These are phyloP conservation scores for Megaceryle torquata DNA, from an alignment of 2,113 vertebrate genomes.

Conservation along the genomic window DNA sequence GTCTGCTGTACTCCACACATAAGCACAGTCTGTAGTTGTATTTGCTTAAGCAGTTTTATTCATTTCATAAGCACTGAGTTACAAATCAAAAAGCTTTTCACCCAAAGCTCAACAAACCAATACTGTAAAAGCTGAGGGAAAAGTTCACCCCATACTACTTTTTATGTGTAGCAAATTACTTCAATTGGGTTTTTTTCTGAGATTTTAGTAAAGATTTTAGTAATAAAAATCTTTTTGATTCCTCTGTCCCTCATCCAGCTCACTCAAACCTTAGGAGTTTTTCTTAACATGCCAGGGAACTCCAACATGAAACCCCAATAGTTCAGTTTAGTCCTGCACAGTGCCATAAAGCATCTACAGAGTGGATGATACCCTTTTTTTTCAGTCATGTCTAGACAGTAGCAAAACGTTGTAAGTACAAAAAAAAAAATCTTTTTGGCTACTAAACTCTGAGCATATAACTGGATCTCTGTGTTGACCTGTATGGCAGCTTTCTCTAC, in stretches of 20 bases:
- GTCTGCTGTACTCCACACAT: not conserved
- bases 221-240: not conserved
- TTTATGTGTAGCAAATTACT: not conserved
- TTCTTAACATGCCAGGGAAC: not conserved
- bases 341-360: not conserved
- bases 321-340: not conserved
- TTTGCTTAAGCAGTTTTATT: not conserved
- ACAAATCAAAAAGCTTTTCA: not conserved
- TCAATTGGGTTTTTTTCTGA: not conserved
- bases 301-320: not conserved
- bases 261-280: not conserved
- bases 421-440: not conserved
- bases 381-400: not conserved
- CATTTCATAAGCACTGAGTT: not conserved
- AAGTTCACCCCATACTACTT: not conserved
- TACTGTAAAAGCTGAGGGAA: not conserved
- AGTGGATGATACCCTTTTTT: not conserved
- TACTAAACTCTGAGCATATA: not conserved
- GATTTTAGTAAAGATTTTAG: not conserved
- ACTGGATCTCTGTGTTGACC: conserved; percentile 37
- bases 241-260: not conserved
- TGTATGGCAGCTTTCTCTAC: conserved; percentile 17
- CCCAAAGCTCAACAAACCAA: not conserved
- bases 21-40: not conserved
- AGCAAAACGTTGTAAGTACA: not conserved